A percentile compares a stretch with the other conserved stretches of the same genome.
Conservation (phyloP, 2,888 invertebrate genomes). For the Drosophila putrida region DNA sequence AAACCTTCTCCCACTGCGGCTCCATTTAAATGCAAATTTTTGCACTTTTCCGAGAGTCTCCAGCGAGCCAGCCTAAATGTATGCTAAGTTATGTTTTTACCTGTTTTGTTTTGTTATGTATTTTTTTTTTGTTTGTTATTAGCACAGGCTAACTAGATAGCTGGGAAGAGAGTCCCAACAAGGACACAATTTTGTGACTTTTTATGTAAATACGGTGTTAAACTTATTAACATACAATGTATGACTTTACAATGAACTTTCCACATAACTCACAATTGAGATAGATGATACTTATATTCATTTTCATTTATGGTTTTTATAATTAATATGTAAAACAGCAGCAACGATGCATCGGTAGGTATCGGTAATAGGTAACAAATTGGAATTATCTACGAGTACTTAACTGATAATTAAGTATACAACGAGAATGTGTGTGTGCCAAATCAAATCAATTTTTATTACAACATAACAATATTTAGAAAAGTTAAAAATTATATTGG, state of each 20-base stretch:
- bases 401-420: constrained; percentile 7
- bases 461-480: constrained; percentile 15
- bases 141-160: constrained; percentile 45
- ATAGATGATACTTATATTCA: neutral
- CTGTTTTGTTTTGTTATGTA: neutral
- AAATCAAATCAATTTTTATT: constrained; percentile 50
- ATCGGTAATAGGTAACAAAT: constrained; percentile 34
- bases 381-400: constrained; percentile 16
- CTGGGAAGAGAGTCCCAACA: constrained; percentile 9
- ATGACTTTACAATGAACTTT: constrained; percentile 23
- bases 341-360: constrained; percentile 82
- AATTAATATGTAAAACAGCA: constrained; percentile 38
- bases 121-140: constrained; percentile 46
- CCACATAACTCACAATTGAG: constrained; percentile 4
- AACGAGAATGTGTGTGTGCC: constrained; percentile 70
- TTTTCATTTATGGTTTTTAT: constrained; percentile 18
- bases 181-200: constrained; percentile 15
- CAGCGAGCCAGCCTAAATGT: constrained; percentile 61
- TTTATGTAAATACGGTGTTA: constrained; percentile 70
- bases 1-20: constrained; percentile 25
- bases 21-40: constrained; percentile 80
- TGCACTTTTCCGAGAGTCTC: constrained; percentile 34
- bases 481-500: constrained; percentile 33
- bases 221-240: constrained; percentile 47
- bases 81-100: constrained; percentile 60